Evolutionary conservation across 2,888 invertebrate species (phyloP).

Genomic region (Lamproptera curius): DNA sequence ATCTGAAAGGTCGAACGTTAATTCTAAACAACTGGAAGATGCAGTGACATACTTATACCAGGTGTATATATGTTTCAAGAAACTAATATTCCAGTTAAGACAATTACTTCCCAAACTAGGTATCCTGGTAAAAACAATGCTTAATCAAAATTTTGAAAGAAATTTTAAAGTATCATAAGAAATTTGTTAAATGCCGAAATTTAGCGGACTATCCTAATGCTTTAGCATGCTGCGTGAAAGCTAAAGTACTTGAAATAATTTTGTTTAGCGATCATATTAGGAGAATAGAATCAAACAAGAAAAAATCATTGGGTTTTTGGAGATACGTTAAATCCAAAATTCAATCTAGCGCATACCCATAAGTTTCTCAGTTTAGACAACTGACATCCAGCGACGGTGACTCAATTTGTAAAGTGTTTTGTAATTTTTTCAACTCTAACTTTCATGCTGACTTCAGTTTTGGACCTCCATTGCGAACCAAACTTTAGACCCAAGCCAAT

Average conservation of each 20-base stretch:
- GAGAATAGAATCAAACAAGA: not conserved
- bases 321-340: not conserved
- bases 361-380: not conserved
- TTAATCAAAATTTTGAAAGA: not conserved
- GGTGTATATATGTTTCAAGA: not conserved
- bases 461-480: too few species aligned
- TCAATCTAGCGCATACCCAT: slow-evolving; percentile 1
- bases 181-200: slow-evolving; percentile 1
- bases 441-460: not conserved
- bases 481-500: too few species aligned
- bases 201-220: not conserved
- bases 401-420: not conserved
- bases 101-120: not conserved
- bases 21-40: not conserved
- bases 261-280: slow-evolving; percentile 1
- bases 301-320: slow-evolving; percentile 5
- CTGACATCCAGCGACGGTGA: not conserved
- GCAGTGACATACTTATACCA: not conserved
- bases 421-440: slow-evolving; percentile 1
- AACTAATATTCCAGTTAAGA: slow-evolving; percentile 1
- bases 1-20: too few species aligned
- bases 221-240: not conserved
- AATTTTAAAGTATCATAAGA: slow-evolving; percentile 1
- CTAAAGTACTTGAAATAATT: not conserved
- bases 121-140: slow-evolving; percentile 4